These are phyloP conservation scores for Anabas testudineus DNA, from an alignment of 2,797 vertebrate genomes.

Conservation along the genomic window DNA sequence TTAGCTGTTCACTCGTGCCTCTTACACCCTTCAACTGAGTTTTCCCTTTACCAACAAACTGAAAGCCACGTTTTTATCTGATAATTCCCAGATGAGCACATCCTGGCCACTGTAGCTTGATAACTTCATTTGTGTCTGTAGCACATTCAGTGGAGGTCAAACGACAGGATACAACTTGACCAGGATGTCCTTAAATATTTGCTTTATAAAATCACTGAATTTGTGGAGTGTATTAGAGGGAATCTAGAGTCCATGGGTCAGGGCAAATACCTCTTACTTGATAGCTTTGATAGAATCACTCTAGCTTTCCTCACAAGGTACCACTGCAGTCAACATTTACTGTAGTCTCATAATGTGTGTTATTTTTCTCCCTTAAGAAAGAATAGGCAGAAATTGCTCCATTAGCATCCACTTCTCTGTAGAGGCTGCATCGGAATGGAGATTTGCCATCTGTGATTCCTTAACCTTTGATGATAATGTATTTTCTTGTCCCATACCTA, in stretches of 20 bases:
- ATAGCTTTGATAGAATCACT: neutral
- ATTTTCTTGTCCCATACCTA: constrained; percentile 29
- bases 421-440: constrained; percentile 9
- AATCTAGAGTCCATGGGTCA: neutral
- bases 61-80: neutral
- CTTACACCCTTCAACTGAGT: neutral
- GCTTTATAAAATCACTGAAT: neutral
- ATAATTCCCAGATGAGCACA: neutral
- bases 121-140: neutral
- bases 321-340: neutral
- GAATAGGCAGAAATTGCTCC: constrained; percentile 9
- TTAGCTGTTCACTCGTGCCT: too few species aligned
- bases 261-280: neutral
- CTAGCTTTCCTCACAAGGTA: neutral
- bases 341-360: neutral
- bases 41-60: neutral
- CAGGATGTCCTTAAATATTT: too few species aligned
- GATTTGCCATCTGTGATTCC: constrained; percentile 35
- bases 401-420: constrained; percentile 1
- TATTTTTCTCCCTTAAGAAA: constrained; percentile 2
- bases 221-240: neutral
- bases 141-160: neutral
- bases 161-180: neutral
- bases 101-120: neutral
- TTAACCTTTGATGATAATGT: constrained; percentile 51